Conservation (phyloP, 2,888 invertebrate genomes). For the Microplitis deprimator region DNA sequence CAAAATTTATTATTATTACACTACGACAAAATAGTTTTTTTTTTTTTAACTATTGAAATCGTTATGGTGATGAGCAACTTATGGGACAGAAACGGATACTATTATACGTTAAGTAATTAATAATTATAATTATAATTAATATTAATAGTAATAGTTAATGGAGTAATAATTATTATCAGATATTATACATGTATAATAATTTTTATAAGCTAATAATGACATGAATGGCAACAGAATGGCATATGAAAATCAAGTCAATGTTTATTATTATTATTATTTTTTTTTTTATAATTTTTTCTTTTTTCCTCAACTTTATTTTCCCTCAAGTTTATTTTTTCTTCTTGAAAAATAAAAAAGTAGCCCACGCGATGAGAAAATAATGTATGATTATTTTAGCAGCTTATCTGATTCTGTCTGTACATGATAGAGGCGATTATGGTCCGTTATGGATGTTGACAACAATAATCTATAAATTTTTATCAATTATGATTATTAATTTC, state of each 20-base stretch:
- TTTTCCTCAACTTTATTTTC: conserved; percentile 1
- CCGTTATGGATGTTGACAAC: conserved; percentile 25
- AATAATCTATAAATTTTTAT: conserved; percentile 30
- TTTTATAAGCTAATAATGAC: conserved; percentile 1
- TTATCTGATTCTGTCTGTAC: conserved; percentile 58
- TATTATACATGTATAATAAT: conserved; percentile 7
- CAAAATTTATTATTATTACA: conserved; percentile 19
- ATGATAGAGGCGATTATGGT: conserved; percentile 53
- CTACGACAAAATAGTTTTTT: conserved; percentile 5
- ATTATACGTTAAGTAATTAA: background rate
- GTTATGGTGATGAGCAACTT: conserved; percentile 1
- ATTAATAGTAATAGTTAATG: background rate
- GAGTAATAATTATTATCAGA: conserved; percentile 6
- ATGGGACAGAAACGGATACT: background rate
- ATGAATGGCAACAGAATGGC: conserved; percentile 38
- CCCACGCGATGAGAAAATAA: conserved; percentile 37
- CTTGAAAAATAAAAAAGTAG: conserved; percentile 14
- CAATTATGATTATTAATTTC: conserved; percentile 37
- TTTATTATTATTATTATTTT: background rate
- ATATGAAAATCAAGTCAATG: conserved; percentile 6
- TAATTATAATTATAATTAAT: conserved; percentile 1
- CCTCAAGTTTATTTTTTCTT: conserved; percentile 24
- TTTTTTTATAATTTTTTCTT: background rate
- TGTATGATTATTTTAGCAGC: conserved; percentile 16
- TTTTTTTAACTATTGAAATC: background rate